Percentiles rank a stretch among this genome's conserved stretches.
These are phyloP conservation scores for Dinoponera quadriceps DNA, from an alignment of 1,140 invertebrate genomes.

Conservation along the genomic window DNA sequence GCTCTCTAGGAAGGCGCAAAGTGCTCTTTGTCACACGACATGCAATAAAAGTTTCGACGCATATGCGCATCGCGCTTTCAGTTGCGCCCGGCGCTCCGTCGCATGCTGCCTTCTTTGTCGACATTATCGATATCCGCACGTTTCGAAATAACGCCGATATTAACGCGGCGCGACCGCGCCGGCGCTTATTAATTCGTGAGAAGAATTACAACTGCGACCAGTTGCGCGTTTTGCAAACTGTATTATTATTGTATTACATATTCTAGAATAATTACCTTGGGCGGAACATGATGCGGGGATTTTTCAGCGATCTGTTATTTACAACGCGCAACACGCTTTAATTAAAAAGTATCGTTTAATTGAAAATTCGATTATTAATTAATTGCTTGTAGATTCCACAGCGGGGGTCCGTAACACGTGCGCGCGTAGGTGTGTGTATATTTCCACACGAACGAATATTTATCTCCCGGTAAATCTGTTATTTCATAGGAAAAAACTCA, in stretches of 20 bases:
- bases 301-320: constrained; percentile 23
- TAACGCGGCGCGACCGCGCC: constrained; percentile 9
- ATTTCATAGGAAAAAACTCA: not conserved
- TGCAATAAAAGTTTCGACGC: constrained; percentile 71
- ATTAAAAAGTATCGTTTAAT: constrained; percentile 54
- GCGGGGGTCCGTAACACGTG: not conserved
- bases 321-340: constrained; percentile 27
- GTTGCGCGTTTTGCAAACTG: constrained; percentile 17
- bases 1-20: constrained; percentile 67
- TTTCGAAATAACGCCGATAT: constrained; percentile 49
- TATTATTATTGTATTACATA: constrained; percentile 6
- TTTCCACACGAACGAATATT: constrained; percentile 16
- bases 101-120: constrained; percentile 25
- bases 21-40: constrained; percentile 73
- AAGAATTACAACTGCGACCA: constrained; percentile 53
- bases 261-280: constrained; percentile 46
- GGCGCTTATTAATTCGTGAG: constrained; percentile 50
- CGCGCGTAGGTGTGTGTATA: not conserved
- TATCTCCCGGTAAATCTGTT: constrained; percentile 29
- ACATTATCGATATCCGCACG: constrained; percentile 32
- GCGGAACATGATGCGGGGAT: constrained; percentile 5
- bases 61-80: constrained; percentile 52
- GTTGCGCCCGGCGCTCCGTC: not conserved
- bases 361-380: constrained; percentile 40
- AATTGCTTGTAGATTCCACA: constrained; percentile 30